A percentile compares a stretch with the other conserved stretches of the same genome.
Conservation (phyloP, 2,113 vertebrate genomes). For the Nicator chloris region DNA sequence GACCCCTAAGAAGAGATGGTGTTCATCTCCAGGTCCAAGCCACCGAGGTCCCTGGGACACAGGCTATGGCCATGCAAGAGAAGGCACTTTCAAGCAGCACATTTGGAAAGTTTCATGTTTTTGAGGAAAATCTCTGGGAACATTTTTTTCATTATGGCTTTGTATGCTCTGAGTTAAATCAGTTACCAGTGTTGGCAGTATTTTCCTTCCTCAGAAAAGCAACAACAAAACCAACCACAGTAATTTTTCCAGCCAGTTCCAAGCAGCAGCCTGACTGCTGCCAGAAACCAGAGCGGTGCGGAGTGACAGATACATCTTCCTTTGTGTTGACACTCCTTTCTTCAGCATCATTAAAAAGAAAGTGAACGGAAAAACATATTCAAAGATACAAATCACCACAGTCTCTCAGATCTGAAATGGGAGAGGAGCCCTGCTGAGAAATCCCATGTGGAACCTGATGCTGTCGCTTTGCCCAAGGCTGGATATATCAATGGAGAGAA, state of each 20-base stretch:
- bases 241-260: background rate
- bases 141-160: background rate
- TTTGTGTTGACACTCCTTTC: conserved; percentile 1
- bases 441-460: background rate
- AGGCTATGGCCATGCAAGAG: background rate
- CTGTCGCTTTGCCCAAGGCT: background rate
- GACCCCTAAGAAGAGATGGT: background rate
- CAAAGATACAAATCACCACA: conserved; percentile 14
- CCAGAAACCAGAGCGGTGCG: background rate
- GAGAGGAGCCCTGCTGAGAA: conserved; percentile 6
- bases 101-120: background rate
- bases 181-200: background rate
- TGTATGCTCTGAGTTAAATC: background rate
- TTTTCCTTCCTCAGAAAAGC: background rate
- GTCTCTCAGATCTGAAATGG: background rate
- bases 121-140: background rate
- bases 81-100: background rate
- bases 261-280: background rate
- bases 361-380: conserved; percentile 2
- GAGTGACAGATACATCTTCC: conserved; percentile 4
- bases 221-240: background rate
- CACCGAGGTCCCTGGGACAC: background rate
- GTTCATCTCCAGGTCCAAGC: background rate
- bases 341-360: conserved; percentile 39
- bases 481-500: background rate